These are phyloP conservation scores for Adelognathus sp. DNA, from an alignment of 2,888 invertebrate species.

Conservation along the genomic window DNA sequence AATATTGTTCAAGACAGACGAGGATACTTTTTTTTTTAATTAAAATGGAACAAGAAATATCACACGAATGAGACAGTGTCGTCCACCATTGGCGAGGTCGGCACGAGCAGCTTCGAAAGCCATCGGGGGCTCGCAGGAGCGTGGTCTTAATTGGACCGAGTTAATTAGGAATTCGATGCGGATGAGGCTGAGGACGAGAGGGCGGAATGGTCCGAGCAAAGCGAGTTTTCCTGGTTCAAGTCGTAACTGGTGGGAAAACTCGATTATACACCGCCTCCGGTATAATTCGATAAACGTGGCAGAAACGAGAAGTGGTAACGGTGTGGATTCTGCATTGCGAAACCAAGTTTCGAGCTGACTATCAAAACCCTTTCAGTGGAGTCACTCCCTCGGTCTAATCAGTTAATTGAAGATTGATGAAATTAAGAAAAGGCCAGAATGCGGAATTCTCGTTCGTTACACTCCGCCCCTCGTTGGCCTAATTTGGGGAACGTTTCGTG, in stretches of 20 bases:
- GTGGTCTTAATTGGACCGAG: conserved; percentile 31
- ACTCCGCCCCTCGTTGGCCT: not conserved
- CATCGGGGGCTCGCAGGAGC: not conserved
- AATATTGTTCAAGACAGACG: not conserved
- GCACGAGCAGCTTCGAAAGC: not conserved
- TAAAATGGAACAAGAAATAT: not conserved
- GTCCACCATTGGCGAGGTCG: not conserved
- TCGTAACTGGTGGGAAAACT: conserved; percentile 21
- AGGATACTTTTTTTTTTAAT: not conserved
- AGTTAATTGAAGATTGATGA: not conserved
- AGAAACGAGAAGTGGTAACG: conserved; percentile 28
- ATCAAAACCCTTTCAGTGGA: conserved; percentile 5
- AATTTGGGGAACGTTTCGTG: not conserved
- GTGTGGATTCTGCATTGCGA: conserved; percentile 21
- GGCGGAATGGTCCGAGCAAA: not conserved
- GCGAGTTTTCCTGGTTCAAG: conserved; percentile 1
- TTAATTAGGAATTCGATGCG: conserved; percentile 29
- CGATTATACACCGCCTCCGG: conserved; percentile 25
- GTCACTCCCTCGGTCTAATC: not conserved
- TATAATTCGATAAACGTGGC: conserved; percentile 26
- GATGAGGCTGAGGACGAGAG: conserved; percentile 11
- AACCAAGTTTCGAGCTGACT: conserved; percentile 12
- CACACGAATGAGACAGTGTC: not conserved
- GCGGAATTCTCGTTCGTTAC: not conserved
- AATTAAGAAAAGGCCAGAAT: not conserved